phyloP scores from a whole-genome alignment of 2,888 invertebrate species.

The Dicyrtomina minuta region DNA sequence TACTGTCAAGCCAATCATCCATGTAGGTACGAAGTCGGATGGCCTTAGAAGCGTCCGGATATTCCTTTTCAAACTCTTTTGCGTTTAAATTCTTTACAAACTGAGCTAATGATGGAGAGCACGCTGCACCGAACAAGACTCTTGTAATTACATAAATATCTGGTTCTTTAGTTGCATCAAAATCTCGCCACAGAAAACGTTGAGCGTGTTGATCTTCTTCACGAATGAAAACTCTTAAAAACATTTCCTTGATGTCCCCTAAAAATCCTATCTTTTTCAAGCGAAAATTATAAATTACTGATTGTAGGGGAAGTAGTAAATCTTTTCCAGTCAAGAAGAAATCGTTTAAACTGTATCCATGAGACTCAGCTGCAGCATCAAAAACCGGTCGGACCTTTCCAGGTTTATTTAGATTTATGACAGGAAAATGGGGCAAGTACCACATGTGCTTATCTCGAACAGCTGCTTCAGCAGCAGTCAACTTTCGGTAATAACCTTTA shows the following conservation, averaged over 20 bases:
- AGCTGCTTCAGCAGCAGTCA: conserved; percentile 4
- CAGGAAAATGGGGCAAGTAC: conserved; percentile 47
- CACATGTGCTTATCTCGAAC: conserved; percentile 3
- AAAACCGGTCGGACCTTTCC: conserved; percentile 46
- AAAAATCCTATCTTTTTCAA: conserved; percentile 23
- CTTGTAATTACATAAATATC: conserved; percentile 19
- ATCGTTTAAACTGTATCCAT: conserved; percentile 38
- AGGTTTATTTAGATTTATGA: conserved; percentile 42
- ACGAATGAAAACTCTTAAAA: conserved; percentile 32
- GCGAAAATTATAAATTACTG: conserved; percentile 36
- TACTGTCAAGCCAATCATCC: conserved; percentile 32
- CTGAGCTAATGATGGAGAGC: conserved; percentile 35
- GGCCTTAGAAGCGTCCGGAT: conserved; percentile 27
- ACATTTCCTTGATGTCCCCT: conserved; percentile 43
- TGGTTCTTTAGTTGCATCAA: conserved; percentile 8
- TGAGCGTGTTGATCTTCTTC: conserved; percentile 35
- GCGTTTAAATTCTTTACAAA: conserved; percentile 39
- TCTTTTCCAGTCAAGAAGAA: conserved; percentile 38
- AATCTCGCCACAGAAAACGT: conserved; percentile 38
- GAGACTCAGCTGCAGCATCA: conserved; percentile 37
- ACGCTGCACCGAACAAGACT: conserved; percentile 38
- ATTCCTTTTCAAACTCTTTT: background rate
- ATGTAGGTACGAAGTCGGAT: conserved; percentile 30
- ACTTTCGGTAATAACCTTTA: conserved; percentile 10
- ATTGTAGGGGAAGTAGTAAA: conserved; percentile 28